Percentiles rank a stretch among this genome's conserved stretches.
Evolutionary conservation across 2,113 vertebrate species (phyloP).

Genomic region (Phoxinus phoxinus): DNA sequence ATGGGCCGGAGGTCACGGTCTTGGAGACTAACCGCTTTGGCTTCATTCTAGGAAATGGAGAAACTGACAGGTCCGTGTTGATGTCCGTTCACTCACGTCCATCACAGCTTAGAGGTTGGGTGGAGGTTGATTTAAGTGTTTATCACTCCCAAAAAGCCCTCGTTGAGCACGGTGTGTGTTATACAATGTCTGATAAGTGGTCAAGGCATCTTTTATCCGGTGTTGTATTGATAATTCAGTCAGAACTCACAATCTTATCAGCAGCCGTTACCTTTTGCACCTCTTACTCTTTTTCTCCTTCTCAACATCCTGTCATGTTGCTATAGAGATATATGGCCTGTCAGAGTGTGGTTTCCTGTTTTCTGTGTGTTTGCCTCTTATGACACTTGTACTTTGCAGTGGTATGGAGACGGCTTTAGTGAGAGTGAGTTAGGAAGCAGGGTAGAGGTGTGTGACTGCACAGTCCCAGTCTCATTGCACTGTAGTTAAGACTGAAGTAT

Average conservation of each 20-base stretch:
- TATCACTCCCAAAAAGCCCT: background rate
- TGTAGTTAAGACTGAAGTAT: background rate
- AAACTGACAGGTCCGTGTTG: conserved; percentile 70
- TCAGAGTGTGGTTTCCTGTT: conserved; percentile 82
- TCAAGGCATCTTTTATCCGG: background rate
- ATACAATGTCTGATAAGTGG: background rate
- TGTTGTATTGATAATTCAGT: background rate
- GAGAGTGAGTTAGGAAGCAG: background rate
- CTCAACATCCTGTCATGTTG: conserved; percentile 75
- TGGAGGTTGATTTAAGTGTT: background rate
- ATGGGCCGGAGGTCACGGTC: conserved; percentile 54
- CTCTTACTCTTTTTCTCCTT: conserved; percentile 51
- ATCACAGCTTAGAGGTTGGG: background rate
- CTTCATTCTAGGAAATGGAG: conserved; percentile 76
- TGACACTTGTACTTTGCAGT: conserved; percentile 40
- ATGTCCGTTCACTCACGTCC: background rate
- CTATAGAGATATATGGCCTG: conserved; percentile 66
- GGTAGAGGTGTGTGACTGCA: background rate
- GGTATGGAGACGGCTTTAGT: background rate
- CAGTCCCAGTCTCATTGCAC: background rate
- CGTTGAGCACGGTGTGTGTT: background rate
- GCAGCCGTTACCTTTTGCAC: conserved; percentile 56
- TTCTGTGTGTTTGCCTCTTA: conserved; percentile 60
- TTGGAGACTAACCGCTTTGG: conserved; percentile 79
- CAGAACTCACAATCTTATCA: background rate